These are phyloP conservation scores for Mantis religiosa DNA, from an alignment of 2,888 invertebrate genomes.

Conservation along the genomic window DNA sequence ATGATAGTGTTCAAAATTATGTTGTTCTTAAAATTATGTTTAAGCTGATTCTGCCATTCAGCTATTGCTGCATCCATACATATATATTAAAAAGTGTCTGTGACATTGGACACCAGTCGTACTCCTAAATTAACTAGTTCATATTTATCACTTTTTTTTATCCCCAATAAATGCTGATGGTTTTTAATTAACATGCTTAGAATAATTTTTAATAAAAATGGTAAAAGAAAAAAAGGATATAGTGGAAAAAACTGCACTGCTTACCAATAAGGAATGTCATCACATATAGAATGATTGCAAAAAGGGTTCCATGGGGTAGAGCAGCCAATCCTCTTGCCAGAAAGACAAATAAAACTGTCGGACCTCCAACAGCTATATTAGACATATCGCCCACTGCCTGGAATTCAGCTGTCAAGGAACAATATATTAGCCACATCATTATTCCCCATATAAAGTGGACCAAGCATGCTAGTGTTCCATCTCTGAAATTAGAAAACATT, in stretches of 20 bases:
- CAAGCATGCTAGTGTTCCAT: neutral
- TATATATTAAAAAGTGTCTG: too few relatives aligned
- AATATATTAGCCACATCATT: conserved; percentile 6
- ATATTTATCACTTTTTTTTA: too few relatives aligned
- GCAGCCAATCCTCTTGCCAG: neutral
- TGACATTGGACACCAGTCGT: too few relatives aligned
- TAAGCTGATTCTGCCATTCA: too few relatives aligned
- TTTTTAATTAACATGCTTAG: neutral
- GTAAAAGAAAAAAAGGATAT: too few relatives aligned
- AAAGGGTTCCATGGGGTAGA: neutral
- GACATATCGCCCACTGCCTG: neutral
- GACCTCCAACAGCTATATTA: neutral
- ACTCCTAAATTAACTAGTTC: too few relatives aligned
- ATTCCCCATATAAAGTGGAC: conserved; percentile 9
- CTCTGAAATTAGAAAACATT: neutral
- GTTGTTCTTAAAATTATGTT: too few relatives aligned
- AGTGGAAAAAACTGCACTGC: neutral
- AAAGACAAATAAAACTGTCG: conserved; percentile 3
- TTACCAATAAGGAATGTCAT: conserved; percentile 10
- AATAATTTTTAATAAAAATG: too few relatives aligned
- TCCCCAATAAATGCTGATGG: too few relatives aligned
- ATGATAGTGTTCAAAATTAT: too few relatives aligned
- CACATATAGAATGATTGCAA: neutral
- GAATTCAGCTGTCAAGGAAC: neutral
- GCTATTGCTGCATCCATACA: too few relatives aligned